phyloP scores from a whole-genome alignment of 1,140 invertebrate genomes.

The Solenopsis invicta region DNA sequence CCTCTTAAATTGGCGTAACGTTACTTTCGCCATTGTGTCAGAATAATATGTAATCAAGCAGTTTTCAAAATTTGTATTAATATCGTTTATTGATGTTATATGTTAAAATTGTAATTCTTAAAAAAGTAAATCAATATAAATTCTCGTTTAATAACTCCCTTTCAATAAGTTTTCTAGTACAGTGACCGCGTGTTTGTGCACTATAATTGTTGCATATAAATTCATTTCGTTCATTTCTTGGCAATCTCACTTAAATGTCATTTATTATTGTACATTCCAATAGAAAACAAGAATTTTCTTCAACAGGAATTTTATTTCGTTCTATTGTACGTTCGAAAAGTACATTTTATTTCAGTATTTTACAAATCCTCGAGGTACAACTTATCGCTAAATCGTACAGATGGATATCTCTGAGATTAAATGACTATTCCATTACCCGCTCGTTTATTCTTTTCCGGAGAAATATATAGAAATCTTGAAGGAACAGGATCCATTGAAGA shows the following conservation, averaged over 20 bases:
- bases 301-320: background rate
- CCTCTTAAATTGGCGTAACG: background rate
- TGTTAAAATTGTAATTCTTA: constrained; percentile 1
- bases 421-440: constrained; percentile 2
- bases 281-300: background rate
- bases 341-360: background rate
- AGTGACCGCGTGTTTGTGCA: background rate
- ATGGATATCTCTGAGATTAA: constrained; percentile 30
- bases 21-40: background rate
- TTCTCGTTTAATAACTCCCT: background rate
- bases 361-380: background rate
- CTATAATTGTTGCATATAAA: background rate
- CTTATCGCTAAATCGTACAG: constrained; percentile 25
- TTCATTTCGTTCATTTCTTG: background rate
- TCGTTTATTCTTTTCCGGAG: constrained; percentile 23
- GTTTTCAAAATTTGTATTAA: background rate
- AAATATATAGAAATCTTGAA: constrained; percentile 30
- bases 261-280: background rate
- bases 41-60: too few relatives aligned
- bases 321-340: constrained; percentile 25
- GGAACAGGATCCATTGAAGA: background rate
- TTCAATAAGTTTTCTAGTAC: background rate
- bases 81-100: background rate
- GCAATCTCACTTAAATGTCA: constrained; percentile 19
- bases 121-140: background rate